A percentile compares a stretch with the other conserved stretches of the same genome.
phyloP scores from a whole-genome alignment of 2,888 invertebrate species.

The Leptopterna dolabrata region DNA sequence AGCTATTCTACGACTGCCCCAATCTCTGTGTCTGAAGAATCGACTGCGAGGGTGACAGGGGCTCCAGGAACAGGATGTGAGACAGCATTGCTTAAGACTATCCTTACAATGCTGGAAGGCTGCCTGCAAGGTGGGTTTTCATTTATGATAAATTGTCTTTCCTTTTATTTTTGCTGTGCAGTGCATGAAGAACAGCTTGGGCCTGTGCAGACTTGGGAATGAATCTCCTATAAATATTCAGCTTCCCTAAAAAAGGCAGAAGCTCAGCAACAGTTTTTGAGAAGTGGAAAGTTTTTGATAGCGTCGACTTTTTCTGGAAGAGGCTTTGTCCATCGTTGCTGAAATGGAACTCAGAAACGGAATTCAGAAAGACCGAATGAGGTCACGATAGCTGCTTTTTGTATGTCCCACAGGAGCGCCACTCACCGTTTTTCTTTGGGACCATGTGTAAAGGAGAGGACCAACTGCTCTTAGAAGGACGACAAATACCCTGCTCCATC shows the following conservation, averaged over 20 bases:
- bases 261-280: not conserved
- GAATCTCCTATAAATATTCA: not conserved
- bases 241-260: not conserved
- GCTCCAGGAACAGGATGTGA: too few species aligned
- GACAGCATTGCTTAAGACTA: not conserved
- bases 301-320: not conserved
- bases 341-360: not conserved
- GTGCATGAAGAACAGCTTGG: not conserved
- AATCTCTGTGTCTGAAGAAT: not conserved
- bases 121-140: not conserved
- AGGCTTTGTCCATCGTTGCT: not conserved
- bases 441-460: too few species aligned
- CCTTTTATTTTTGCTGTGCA: not conserved
- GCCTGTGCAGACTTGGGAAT: not conserved
- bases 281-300: not conserved
- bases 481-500: too few species aligned
- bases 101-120: not conserved
- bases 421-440: too few species aligned
- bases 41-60: not conserved
- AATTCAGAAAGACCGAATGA: too few species aligned
- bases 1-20: not conserved
- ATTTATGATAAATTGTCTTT: not conserved
- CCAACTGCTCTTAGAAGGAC: too few species aligned
- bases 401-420: too few species aligned
- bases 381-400: too few species aligned